Evolutionary conservation across 2,888 invertebrate species (phyloP), one percentile per base, ranked within the genome.

Genomic region (Ophioninae sp.): DNA sequence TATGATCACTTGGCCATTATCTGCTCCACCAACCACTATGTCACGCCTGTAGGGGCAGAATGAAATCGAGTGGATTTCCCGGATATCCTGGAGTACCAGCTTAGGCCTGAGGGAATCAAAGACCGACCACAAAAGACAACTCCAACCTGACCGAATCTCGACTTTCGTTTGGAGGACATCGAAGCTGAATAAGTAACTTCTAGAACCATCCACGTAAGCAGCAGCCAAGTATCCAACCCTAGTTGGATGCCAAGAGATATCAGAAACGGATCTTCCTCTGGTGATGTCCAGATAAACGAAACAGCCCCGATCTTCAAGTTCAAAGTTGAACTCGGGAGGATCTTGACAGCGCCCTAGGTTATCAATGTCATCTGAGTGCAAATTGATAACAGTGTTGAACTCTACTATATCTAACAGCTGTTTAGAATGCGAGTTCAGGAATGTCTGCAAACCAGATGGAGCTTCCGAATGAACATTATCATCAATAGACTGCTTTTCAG

Each of bases 1-100:
- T 9, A 93, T 56, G 7, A 92, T 84, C 17, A 93, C 86, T 77
- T 91, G 93, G 0, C 93, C 93, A 56, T 89, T 90, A 0, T 86
- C 82, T 8, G 91, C 90, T 2, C 93, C 93, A 17, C 92, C 93
- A 2, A 92, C 87, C 6, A 93, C 65, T 9, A 91, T 78, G 23
- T 91, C 88, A 0, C 87, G 86, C 65, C 89, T 84, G 10, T 85
- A 84, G 0, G 93, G 93, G 56, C 92, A 93, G 77, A 93, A 93
- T 6, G 91, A 89, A 0, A 93, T 69, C 8, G 87, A 85, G 2
- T 87, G 86, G 22, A 93, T 87, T 74, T 91, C 91, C 65, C 89
- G 88, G 6, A 90, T 88, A 72, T 91, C 89, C 9, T 88, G 87
- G 2, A 93, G 85, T 3, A 87, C 80, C 9, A 91, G 82, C 79